Evolutionary conservation across 2,113 vertebrate species (phyloP), one percentile per base, ranked within the genome.

Genomic region (Leptosomus discolor): DNA sequence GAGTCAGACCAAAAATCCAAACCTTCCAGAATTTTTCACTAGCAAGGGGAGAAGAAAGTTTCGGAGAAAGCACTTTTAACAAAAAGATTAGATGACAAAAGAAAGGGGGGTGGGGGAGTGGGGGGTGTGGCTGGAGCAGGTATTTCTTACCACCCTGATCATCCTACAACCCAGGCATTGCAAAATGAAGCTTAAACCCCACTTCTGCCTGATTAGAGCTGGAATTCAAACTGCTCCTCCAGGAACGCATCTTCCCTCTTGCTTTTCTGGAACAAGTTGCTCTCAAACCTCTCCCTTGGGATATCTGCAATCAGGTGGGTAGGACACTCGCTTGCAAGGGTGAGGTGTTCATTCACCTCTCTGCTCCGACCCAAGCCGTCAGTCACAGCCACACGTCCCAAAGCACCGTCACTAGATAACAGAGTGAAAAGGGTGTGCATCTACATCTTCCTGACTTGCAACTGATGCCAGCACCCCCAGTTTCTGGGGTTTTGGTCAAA

Each of bases 311-410:
- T 51, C 68, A 58, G 20, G 9, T 20, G n/a, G 10, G 29, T 36
- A 50, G 63, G 90, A 54, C 19, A 17, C 12, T 68, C 1, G 5
- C 16, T 51, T 1, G 1, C 7, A 15, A 69, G 32, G 12, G 3
- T 0, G 0, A 36, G 27, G 29, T 45, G 50, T 27, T 84, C 11
- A 22, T 21, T 54, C n/a, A 39, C 18, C 32, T 22, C 51, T 46
- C 39, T 69, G n/a, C 32, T 64, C 54, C 0, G 0, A 57, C 17
- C 22, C 43, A 50, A 68, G 8, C 5, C 24, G 12, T 36, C 56
- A n/a, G 22, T 22, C 50, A 67, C 2, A 3, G 30, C 30, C 27
- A 46, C 3, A 5, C 5, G 1, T 39, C 39, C 26, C 69, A 51
- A 36, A n/a, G 19, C 32, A 78, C 34, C 5, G 1, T 17, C 43